These are phyloP conservation scores for Crypturellus tataupa DNA, from an alignment of 2,797 vertebrate genomes.

Conservation along the genomic window DNA sequence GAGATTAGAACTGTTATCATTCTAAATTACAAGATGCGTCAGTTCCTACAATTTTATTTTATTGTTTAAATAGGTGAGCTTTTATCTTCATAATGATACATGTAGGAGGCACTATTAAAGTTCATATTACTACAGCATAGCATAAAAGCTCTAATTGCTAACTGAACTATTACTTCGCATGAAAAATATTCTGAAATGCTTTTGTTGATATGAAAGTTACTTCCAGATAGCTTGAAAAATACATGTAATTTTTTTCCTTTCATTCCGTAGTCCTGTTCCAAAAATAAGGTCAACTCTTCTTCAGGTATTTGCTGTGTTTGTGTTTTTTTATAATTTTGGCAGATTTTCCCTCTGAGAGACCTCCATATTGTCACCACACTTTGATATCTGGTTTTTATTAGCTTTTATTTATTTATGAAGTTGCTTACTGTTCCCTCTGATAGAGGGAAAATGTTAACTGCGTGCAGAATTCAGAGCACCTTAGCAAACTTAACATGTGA, in stretches of 20 bases:
- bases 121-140: not conserved
- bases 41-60: slow-evolving; percentile 46
- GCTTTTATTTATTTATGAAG: not conserved
- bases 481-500: not conserved
- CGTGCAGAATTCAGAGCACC: not conserved
- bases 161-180: slow-evolving; percentile 46
- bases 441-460: not conserved
- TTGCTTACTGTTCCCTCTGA: not conserved
- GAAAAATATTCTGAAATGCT: slow-evolving; percentile 25
- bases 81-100: slow-evolving; percentile 45
- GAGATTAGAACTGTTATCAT: slow-evolving; percentile 44
- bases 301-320: not conserved
- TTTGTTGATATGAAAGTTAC: slow-evolving; percentile 59
- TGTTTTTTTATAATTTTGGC: not conserved
- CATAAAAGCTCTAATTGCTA: slow-evolving; percentile 58
- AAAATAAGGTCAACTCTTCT: not conserved
- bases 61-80: slow-evolving; percentile 12
- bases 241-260: not conserved
- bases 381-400: not conserved
- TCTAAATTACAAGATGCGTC: slow-evolving; percentile 46
- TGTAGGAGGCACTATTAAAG: slow-evolving; percentile 55
- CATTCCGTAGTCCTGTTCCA: not conserved
- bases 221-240: slow-evolving; percentile 24
- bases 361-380: not conserved
- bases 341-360: not conserved